phyloP scores from a whole-genome alignment of 2,888 invertebrate genomes.

The Autographa gamma region DNA sequence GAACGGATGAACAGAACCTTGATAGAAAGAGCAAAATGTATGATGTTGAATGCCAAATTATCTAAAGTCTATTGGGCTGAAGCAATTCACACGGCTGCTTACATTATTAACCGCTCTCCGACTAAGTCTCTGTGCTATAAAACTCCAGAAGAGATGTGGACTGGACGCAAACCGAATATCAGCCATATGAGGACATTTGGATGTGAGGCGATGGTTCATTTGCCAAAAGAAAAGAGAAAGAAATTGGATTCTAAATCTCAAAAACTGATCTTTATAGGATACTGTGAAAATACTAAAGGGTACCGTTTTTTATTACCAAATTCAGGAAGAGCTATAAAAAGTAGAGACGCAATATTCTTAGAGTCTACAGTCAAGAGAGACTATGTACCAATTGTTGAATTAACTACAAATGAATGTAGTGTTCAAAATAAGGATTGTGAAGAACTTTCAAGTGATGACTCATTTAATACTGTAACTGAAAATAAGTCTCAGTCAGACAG shows the following conservation, averaged over 20 bases:
- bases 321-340: background rate
- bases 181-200: background rate
- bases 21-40: too few species aligned
- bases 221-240: background rate
- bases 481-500: too few species aligned
- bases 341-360: too few species aligned
- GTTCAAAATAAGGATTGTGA: too few species aligned
- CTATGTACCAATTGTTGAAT: too few species aligned
- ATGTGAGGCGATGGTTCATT: background rate
- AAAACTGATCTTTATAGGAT: background rate
- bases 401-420: too few species aligned
- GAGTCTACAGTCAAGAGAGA: too few species aligned
- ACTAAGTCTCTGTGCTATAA: background rate
- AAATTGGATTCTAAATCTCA: background rate
- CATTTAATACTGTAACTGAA: too few species aligned
- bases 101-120: slow-evolving; percentile 9
- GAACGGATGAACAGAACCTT: too few species aligned
- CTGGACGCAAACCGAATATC: background rate
- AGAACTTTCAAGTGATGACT: too few species aligned
- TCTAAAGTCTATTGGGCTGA: slow-evolving; percentile 14
- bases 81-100: slow-evolving; percentile 16
- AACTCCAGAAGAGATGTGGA: background rate
- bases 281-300: background rate
- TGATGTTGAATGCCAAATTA: too few species aligned
- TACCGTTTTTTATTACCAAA: background rate